Conservation (phyloP, 2,888 invertebrate species). For the Lutraria lutraria region DNA sequence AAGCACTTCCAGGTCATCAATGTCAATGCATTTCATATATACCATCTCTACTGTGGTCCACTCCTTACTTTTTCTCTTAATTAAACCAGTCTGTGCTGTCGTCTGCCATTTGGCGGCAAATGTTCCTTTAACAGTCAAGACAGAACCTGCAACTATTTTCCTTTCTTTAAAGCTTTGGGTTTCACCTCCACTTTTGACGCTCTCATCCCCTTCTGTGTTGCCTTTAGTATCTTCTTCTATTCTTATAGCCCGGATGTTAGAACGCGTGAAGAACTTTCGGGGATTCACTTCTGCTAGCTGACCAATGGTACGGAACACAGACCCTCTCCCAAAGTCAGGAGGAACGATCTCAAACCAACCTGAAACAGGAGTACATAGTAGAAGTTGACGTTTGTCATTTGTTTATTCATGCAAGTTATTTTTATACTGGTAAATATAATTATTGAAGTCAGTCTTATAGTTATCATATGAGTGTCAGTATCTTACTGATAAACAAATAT, state of each 20-base stretch:
- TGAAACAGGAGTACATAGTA: slow-evolving; percentile 43
- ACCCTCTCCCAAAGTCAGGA: slow-evolving; percentile 77
- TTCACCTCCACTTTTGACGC: slow-evolving; percentile 41
- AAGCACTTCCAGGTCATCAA: slow-evolving; percentile 75
- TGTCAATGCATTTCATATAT: slow-evolving; percentile 79
- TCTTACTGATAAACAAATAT: too few relatives aligned
- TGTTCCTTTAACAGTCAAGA: slow-evolving; percentile 74
- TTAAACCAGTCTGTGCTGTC: slow-evolving; percentile 76
- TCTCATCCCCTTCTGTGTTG: slow-evolving; percentile 44
- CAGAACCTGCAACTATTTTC: slow-evolving; percentile 76
- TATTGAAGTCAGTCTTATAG: too few relatives aligned
- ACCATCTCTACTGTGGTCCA: slow-evolving; percentile 78
- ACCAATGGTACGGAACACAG: slow-evolving; percentile 75
- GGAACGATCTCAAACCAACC: slow-evolving; percentile 84
- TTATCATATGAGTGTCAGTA: too few relatives aligned
- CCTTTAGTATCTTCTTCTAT: slow-evolving; percentile 64
- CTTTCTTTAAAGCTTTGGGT: slow-evolving; percentile 76
- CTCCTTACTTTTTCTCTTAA: slow-evolving; percentile 78
- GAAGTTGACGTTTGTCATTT: neutral
- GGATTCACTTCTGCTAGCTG: slow-evolving; percentile 79
- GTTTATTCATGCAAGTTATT: neutral
- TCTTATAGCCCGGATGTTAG: slow-evolving; percentile 75
- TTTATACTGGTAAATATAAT: too few relatives aligned
- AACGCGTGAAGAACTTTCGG: slow-evolving; percentile 79
- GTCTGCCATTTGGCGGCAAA: slow-evolving; percentile 82